Conservation (phyloP, 2,888 invertebrate species). For the Noctua janthina region DNA sequence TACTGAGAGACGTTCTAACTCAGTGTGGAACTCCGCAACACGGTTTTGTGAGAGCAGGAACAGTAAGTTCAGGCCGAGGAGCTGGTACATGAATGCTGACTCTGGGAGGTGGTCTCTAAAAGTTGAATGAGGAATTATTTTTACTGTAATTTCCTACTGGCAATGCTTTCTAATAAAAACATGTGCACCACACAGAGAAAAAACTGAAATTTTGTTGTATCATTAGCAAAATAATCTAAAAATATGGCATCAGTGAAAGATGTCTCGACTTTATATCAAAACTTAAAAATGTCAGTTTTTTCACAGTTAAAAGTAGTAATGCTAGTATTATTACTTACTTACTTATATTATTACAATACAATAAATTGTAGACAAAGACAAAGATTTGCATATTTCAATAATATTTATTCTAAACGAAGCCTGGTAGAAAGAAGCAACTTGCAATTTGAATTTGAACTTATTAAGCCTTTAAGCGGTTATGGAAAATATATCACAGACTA, state of each 20-base stretch:
- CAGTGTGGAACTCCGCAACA: slow-evolving; percentile 99
- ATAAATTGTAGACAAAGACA: too few relatives aligned
- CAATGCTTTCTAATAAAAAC: neutral
- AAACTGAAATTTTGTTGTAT: slow-evolving; percentile 4
- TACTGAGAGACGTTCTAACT: slow-evolving; percentile 97
- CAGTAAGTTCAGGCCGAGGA: slow-evolving; percentile 97
- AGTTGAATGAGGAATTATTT: slow-evolving; percentile 36
- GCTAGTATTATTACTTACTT: neutral
- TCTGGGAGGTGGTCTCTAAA: slow-evolving; percentile 94
- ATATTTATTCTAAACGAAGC: neutral
- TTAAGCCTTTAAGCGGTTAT: too few relatives aligned
- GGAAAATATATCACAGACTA: neutral
- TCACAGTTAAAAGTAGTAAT: neutral
- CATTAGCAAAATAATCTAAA: slow-evolving; percentile 17
- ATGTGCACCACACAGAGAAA: too few relatives aligned
- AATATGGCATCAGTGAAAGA: slow-evolving; percentile 93
- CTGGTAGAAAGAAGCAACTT: neutral
- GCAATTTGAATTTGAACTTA: too few relatives aligned
- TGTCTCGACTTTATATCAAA: slow-evolving; percentile 94
- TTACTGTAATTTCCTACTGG: neutral
- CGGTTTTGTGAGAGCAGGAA: slow-evolving; percentile 98
- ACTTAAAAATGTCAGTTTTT: slow-evolving; percentile 90
- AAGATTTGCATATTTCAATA: neutral
- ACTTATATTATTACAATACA: too few relatives aligned
- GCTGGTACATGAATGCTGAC: slow-evolving; percentile 98